Base-by-base conservation (phyloP, 2,888 invertebrate species). In the Schrankia costaestrigalis region DNA sequence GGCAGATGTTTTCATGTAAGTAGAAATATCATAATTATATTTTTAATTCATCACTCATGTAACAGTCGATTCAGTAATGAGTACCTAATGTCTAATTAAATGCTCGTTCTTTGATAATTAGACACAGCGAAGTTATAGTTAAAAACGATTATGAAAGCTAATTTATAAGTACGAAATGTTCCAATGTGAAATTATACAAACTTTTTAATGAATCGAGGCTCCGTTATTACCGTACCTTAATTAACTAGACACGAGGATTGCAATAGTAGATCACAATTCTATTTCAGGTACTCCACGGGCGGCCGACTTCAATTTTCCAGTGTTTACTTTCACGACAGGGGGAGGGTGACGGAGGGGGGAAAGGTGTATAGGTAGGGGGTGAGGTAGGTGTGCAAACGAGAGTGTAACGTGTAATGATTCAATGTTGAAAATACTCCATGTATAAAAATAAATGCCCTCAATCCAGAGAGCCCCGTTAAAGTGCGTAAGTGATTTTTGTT, bases 301-400 rank as follows among this genome's bases (percentile, higher is more conserved):
- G 46, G 41, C 32, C 36, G 42, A 39, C 42, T 50, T 38, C 35
- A 59, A 59, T 56, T 57, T 57, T 49, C 58, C 37, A 42, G 40
- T 53, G 52, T 58, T 56, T 56, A 52, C 49, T 49, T 55, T 40
- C 13, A 30, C 23, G 36, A 42, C 29, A 10, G 27, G 26, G 38
- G 28, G 30, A 19, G 35, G 21, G 33, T 24, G 27, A 30, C 5
- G 17, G 30, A 31, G 13, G 11, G 2, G 8, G 13, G 8, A 12
- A 17, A 2, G 17, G 2, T 5, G 10, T 5, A 8, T 1, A 10
- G 6, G 27, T 5, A 23, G 30, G 9, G 22, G 11, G 17, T 11
- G 29, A 24, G 40, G 39, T 34, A 43, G 32, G 23, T 26, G 36
- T 38, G 25, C 6, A 15, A 6, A 6, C 28, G 30, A 33, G 34